A percentile compares a stretch with the other conserved stretches of the same genome.
phyloP scores from a whole-genome alignment of 1,140 invertebrate species.

The Drosophila rhopaloa region DNA sequence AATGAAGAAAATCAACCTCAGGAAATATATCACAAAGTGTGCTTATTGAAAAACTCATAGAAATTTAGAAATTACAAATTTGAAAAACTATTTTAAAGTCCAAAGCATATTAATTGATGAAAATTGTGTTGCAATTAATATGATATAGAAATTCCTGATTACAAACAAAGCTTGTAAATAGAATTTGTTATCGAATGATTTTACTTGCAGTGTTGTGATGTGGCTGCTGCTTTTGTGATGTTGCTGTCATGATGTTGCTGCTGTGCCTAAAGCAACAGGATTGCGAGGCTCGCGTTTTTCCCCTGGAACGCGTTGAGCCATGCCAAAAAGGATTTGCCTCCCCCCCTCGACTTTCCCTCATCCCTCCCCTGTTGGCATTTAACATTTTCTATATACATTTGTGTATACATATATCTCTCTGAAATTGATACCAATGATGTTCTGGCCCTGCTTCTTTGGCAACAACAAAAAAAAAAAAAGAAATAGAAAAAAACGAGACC shows the following conservation, averaged over 20 bases:
- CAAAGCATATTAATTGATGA: too few relatives aligned
- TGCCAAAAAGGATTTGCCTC: conserved; percentile 69
- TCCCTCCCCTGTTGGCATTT: conserved; percentile 21
- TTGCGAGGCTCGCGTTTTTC: conserved; percentile 41
- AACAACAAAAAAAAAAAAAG: not conserved
- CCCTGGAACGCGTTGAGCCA: conserved; percentile 68
- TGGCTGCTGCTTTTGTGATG: conserved; percentile 21
- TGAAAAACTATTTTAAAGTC: not conserved
- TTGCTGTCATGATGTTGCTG: conserved; percentile 21
- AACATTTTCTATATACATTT: conserved; percentile 17
- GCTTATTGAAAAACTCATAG: not conserved
- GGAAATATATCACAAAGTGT: too few relatives aligned
- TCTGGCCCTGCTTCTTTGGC: conserved; percentile 12
- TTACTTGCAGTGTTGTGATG: conserved; percentile 2
- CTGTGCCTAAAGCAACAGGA: conserved; percentile 72
- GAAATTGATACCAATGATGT: conserved; percentile 49
- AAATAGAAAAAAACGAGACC: conserved; percentile 13
- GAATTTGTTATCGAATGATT: not conserved
- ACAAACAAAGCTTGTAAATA: too few relatives aligned
- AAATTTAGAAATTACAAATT: not conserved
- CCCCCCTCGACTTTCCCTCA: not conserved
- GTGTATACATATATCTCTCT: not conserved
- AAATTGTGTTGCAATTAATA: too few relatives aligned
- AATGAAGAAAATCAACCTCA: not conserved
- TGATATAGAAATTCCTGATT: too few relatives aligned